Percentiles rank a stretch among this genome's conserved stretches.
These are phyloP conservation scores for Phaedon cochleariae DNA, from an alignment of 2,888 invertebrate genomes.

Conservation along the genomic window DNA sequence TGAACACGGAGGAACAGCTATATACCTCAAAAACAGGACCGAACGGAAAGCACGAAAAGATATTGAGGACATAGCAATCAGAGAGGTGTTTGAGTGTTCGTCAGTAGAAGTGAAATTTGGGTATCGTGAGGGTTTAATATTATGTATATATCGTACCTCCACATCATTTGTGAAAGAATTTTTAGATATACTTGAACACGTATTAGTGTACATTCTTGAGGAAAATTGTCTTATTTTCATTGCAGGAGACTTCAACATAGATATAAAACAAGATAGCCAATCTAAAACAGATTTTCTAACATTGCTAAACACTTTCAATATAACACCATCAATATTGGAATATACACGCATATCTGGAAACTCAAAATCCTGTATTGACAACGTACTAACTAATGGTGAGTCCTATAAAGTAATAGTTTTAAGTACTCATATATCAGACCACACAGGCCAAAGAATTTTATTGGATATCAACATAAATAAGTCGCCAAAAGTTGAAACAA, in stretches of 20 bases:
- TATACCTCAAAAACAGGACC: background rate
- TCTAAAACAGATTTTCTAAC: no score
- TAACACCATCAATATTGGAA: background rate
- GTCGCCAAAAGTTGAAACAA: background rate
- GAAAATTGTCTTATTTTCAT: background rate
- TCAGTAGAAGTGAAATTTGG: constrained; percentile 3
- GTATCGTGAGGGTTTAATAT: background rate
- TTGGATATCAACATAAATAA: constrained; percentile 7
- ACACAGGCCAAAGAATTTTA: background rate
- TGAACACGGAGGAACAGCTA: constrained; percentile 11
- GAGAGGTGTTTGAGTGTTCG: constrained; percentile 6
- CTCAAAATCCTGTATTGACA: background rate
- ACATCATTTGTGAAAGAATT: background rate
- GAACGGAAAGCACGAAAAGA: background rate
- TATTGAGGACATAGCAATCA: constrained; percentile 13
- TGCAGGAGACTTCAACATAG: constrained; percentile 1
- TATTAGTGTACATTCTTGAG: background rate
- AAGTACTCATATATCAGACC: no score
- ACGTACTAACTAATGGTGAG: background rate
- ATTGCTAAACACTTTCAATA: constrained; percentile 1
- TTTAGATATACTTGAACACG: background rate
- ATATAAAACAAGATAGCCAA: no score
- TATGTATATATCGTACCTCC: background rate
- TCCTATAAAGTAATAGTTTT: background rate
- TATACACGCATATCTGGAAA: constrained; percentile 11